These are phyloP conservation scores for Darevskia nairensis DNA, from an alignment of 2,797 vertebrate species.

Conservation along the genomic window DNA sequence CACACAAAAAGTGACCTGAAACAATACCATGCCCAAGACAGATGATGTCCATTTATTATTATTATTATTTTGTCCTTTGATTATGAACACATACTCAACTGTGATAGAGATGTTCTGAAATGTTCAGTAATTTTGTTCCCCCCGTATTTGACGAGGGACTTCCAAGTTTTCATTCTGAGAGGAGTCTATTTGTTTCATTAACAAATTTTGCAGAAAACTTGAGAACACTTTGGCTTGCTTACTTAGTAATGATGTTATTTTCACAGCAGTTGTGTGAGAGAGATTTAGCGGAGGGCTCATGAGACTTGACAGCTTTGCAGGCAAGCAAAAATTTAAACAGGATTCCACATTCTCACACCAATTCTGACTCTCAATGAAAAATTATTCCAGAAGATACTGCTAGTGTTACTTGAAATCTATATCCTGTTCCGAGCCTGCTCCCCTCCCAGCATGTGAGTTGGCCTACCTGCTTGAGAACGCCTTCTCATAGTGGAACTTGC, in stretches of 20 bases:
- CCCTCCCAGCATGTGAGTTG: too few relatives aligned
- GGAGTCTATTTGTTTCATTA: background rate
- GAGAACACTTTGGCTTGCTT: background rate
- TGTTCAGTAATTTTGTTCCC: background rate
- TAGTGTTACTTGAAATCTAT: background rate
- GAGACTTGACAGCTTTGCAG: background rate
- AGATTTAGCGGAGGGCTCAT: background rate
- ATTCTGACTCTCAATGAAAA: background rate
- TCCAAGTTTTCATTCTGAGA: background rate
- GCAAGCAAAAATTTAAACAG: background rate
- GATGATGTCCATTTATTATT: background rate
- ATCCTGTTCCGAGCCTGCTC: background rate
- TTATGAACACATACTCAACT: background rate
- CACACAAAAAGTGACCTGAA: background rate
- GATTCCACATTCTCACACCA: background rate
- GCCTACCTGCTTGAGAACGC: background rate
- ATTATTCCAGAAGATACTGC: background rate
- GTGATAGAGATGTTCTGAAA: background rate
- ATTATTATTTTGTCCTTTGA: background rate
- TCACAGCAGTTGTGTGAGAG: background rate
- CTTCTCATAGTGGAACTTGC: background rate
- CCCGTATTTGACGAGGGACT: background rate
- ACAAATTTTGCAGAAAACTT: background rate
- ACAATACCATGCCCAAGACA: background rate
- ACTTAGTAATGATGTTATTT: background rate